phyloP scores from a whole-genome alignment of 1,140 invertebrate species.

The Bombus sylvicola region DNA sequence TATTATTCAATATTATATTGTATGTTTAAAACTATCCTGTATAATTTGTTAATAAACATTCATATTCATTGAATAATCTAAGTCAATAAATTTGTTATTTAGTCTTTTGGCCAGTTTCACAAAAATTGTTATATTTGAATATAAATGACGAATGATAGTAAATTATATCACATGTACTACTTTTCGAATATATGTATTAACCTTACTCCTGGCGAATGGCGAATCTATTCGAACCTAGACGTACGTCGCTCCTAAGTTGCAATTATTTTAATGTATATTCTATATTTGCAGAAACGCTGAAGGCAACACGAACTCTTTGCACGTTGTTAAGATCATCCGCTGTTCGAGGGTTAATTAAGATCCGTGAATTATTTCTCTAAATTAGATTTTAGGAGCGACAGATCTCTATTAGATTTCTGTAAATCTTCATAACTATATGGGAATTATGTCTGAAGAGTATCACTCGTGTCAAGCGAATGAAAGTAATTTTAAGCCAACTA shows the following conservation, averaged over 20 bases:
- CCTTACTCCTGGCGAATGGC: no score
- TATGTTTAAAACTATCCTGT: not conserved
- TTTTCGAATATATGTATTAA: no score
- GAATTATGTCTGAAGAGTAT: not conserved
- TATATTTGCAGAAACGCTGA: no score
- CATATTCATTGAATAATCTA: not conserved
- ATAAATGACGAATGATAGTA: no score
- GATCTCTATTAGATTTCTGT: not conserved
- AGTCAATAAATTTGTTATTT: not conserved
- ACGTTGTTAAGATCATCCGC: no score
- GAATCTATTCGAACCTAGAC: no score
- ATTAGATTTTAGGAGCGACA: not conserved
- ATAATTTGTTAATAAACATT: not conserved
- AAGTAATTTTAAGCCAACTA: no score
- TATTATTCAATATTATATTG: not conserved
- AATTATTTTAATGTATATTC: no score
- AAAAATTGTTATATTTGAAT: not conserved
- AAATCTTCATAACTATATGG: not conserved
- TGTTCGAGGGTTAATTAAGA: not conserved
- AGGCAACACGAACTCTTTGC: no score
- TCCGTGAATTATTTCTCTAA: not conserved
- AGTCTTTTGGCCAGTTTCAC: not conserved
- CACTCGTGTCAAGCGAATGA: no score
- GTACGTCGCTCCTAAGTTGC: no score
- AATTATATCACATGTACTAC: no score